Base-by-base conservation (phyloP, 2,888 invertebrate species). In the Spisula solida region DNA sequence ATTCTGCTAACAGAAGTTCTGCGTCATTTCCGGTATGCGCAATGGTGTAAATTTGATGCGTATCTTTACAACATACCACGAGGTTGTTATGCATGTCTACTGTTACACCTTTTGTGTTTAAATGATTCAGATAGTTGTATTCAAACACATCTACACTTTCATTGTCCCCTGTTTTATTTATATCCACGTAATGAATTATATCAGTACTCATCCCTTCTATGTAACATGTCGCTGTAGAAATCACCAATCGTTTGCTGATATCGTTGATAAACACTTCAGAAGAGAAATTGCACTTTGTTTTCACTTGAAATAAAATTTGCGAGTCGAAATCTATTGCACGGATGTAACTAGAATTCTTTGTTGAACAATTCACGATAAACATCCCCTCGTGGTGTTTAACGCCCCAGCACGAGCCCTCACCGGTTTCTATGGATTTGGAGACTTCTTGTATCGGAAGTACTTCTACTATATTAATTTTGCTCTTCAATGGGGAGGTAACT, bases 1-100 rank as follows among this genome's bases (percentile, higher is more conserved):
- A 83, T 55, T 91, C 91, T 20, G 91, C 89, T 29, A 91, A 51
- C 56, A 91, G 55, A 8, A 91, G 82, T 80, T 91, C 89, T 6
- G 78, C 87, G 31, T 87, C 91, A 29, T 88, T 86, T 51, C 85
- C 82, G 60, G 55, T 16, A 75, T 82, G 6, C 14, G 89, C 70
- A 60, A 91, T 86, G 6, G 91, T 91, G 79, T 89, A 91, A 41
- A 91, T 88, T 56, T 91, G 91, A 55, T 91, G 89, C 18, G 87
- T 87, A 79, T 91, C 89, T 80, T 83, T 87, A 81, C 91, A 91
- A 82, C 91, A 91, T 10, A 91, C 89, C 1, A 91, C 86, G 6
- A 86, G 16, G 60, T 91, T 91, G 12, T 70, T 81, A 51, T 87
- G 82, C 18, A 41, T 41, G 66, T 91, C 91, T 29, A 87, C 20